These are phyloP conservation scores for Myotis lucifugus DNA, from an alignment of 2,113 vertebrate species.

Conservation along the genomic window DNA sequence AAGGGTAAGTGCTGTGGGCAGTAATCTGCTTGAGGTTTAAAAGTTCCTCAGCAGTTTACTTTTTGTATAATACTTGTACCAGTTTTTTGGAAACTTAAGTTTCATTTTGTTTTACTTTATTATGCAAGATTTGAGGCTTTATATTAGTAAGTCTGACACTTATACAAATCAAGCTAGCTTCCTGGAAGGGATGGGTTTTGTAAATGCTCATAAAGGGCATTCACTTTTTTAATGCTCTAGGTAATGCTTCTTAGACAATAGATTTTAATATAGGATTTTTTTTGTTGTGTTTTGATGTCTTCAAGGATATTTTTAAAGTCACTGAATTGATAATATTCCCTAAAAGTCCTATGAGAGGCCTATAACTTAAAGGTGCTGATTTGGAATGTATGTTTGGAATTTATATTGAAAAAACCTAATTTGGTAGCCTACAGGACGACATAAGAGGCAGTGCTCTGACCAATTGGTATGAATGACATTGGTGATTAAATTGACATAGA, in stretches of 20 bases:
- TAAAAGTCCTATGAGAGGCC: constrained; percentile 75
- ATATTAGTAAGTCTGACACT: constrained; percentile 88
- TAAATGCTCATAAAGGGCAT: constrained; percentile 82
- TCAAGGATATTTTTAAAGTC: constrained; percentile 79
- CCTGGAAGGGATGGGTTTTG: constrained; percentile 83
- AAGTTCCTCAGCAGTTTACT: constrained; percentile 97
- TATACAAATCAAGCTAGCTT: constrained; percentile 80
- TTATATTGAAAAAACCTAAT: constrained; percentile 80
- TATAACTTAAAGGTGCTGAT: constrained; percentile 76
- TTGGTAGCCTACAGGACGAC: constrained; percentile 80
- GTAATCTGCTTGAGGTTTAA: constrained; percentile 97
- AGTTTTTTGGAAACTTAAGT: constrained; percentile 94
- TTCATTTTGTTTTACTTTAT: constrained; percentile 89
- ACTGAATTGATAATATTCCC: constrained; percentile 79
- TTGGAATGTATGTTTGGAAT: constrained; percentile 78
- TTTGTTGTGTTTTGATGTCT: constrained; percentile 84
- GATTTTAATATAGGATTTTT: constrained; percentile 76
- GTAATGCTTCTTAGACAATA: constrained; percentile 80
- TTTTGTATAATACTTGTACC: constrained; percentile 93
- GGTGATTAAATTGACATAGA: constrained; percentile 80
- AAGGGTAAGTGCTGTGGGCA: constrained; percentile 99
- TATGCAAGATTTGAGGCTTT: constrained; percentile 90
- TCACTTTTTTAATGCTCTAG: constrained; percentile 80
- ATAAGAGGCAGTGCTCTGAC: constrained; percentile 78
- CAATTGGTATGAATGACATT: constrained; percentile 79